Base-by-base conservation (phyloP, 2,113 vertebrate genomes). In the Myrmecobius fasciatus region DNA sequence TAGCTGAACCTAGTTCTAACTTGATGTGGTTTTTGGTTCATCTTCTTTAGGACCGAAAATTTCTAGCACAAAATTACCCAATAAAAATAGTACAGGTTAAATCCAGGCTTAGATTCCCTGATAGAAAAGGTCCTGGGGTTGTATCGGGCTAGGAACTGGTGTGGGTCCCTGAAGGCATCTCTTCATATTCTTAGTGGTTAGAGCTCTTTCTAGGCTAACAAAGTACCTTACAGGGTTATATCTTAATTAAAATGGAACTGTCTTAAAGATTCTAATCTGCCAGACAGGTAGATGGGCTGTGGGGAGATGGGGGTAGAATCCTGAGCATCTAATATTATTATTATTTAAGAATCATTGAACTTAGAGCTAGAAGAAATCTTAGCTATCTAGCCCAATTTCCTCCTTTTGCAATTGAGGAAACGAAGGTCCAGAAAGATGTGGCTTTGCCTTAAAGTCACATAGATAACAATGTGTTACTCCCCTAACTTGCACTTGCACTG, bases 61-160 rank as follows among this genome's bases (percentile, higher is more conserved):
- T 83, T 83, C 60, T 67, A 67, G 28, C 4, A 67, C 31, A 22
- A 67, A 67, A 67, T 67, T 36, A 67, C 60, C 12, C 60, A 67
- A 12, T 3, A 67, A 43, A n/a, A 43, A 22, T 43, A 43, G n/a
- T 22, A 43, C 22, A 83, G 67, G n/a, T 17, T 5, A 83, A 83
- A 43, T n/a, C 3, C 67, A 83, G 67, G 17, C n/a, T 83, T 83
- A 43, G 8, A 22, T 83, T 83, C 31, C n/a, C 47, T 93, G 43
- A 52, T 24, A 22, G 89, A 52, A 94, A 94, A 92, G 12, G 0
- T 93, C 91, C 83, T 56, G 52, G 52, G 48, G 94, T 88, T 96
- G 93, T 17, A 43, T 83, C 20, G 14, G 89, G 6, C 20, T 89
- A 52, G 11, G 47, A 96, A 0, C 25, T 22, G 90, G 92, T 43